Base-by-base conservation (phyloP, 2,888 invertebrate genomes). In the Acronicta alni region DNA sequence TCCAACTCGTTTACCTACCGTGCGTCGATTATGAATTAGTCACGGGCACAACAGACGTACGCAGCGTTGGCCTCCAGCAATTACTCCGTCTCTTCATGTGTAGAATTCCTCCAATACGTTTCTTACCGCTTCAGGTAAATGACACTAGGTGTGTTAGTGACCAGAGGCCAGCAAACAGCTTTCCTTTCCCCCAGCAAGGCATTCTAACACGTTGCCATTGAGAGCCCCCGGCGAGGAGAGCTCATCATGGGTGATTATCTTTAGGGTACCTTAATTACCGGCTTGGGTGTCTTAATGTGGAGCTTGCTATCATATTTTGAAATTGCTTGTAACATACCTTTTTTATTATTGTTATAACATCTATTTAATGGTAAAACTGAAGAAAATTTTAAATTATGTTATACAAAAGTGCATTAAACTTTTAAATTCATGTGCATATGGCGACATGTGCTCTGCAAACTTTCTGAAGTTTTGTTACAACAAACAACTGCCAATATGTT, bases 251-350 rank as follows among this genome's bases (percentile, higher is more conserved):
- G 69, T 69, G 72, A 82, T 82, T 80, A 84, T 80, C 72, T 81
- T 79, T 79, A 80, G 70, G 76, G 72, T 75, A 73, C 82, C 82
- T 77, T 83, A 80, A 84, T 84, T 84, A 80, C 78, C 77, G 79
- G 61, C 74, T 70, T 45, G 70, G 67, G 58, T 69, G 71, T 75
- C 77, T 83, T 3, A 82, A 83, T 79, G 68, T 71, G 60, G 51
- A 72, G 46, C 62, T 67, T 59, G 49, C 52, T 55, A 64, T 62
- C 30, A 60, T 58, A 64, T 58, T 70, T 63, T 63, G 39, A 44
- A 61, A 52, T 47, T 39, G 16, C 38, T 43, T 39, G 35, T 48
- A 39, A 37, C 46, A 44, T 14, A 55, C 10, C 3, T 2, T 17
- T 18, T 32, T n/a, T 18, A n/a, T n/a, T n/a, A n/a, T n/a, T n/a